Evolutionary conservation across 92 coral and sea anemone species (phyloP), one percentile per base, ranked within the genome.

Genomic region (Palythoa heliodiscus): DNA sequence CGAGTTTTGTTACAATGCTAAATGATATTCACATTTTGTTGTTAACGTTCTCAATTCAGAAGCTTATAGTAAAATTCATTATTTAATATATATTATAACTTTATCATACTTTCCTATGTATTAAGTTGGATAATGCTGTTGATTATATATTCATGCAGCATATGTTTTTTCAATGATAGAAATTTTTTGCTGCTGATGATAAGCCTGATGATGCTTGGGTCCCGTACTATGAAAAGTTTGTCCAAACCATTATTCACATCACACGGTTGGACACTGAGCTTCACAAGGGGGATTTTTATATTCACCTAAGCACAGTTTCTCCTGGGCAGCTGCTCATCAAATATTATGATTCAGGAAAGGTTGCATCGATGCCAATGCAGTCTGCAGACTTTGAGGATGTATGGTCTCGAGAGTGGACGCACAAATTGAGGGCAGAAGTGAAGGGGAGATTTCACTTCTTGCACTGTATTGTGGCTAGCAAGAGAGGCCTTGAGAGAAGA

Each of bases 271-370:
- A 91, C 68, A 63, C 84, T 14, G 77, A 74, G 14, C 95, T 96
- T 48, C 99, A 96, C 90, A 96, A 96, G 73, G 99, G 99, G 37
- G 99, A 96, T 63, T 96, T 96, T 71, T 96, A 91, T 77, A 78
- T 96, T 20, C 98, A 92, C 71, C 84, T 92, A 17, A 96, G 98
- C 81, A 87, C 91, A n/a, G 89, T 91, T 11, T 90, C 93, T 11
- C 99, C 99, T 17, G 99, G 99, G 14, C 93, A 95, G 43, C 89
- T 96, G 60, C 92, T 91, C 16, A 73, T 96, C 16, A 95, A 93
- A 75, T 96, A 92, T 71, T 92, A 94, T 84, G 94, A 93, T 73
- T 91, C 99, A 7, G 98, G 96, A 24, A 88, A 52, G 23, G 89
- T 94, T 15, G 87, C 83, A 23, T 96, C 99, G 17, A 82, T 92